A percentile compares a stretch with the other conserved stretches of the same genome.
Evolutionary conservation across 2,888 invertebrate species (phyloP).

Genomic region (Adineta ricciae): DNA sequence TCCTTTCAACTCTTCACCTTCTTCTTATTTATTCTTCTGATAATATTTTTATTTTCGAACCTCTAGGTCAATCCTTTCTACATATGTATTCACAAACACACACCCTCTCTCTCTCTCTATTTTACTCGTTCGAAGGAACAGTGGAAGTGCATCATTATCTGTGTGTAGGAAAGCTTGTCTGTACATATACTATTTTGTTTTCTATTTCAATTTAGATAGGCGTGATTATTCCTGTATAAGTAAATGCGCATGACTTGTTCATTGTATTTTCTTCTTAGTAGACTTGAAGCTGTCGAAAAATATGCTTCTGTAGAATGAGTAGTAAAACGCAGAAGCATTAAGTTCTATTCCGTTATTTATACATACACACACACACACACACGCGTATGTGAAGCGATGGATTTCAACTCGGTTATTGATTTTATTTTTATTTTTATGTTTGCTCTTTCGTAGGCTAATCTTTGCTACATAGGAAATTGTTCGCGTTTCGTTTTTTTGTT

Average conservation of each 20-base stretch:
- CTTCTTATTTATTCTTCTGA: not conserved
- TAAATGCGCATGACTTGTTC: not conserved
- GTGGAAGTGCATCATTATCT: not conserved
- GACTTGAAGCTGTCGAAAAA: conserved; percentile 5
- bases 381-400: not conserved
- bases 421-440: not conserved
- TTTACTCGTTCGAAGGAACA: not conserved
- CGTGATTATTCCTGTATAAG: not conserved
- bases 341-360: not conserved
- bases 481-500: not conserved
- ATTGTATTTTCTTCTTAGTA: not conserved
- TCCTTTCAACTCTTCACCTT: not conserved
- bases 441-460: not conserved
- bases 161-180: not conserved
- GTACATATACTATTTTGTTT: not conserved
- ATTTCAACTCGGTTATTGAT: not conserved
- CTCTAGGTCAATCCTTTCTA: not conserved
- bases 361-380: not conserved
- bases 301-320: not conserved
- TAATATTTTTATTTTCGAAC: not conserved
- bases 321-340: not conserved
- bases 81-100: too few relatives aligned
- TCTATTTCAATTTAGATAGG: not conserved
- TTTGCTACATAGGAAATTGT: not conserved
- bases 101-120: not conserved